phyloP scores from a whole-genome alignment of 2,888 invertebrate genomes.

The Dasysyrphus albostriatus region DNA sequence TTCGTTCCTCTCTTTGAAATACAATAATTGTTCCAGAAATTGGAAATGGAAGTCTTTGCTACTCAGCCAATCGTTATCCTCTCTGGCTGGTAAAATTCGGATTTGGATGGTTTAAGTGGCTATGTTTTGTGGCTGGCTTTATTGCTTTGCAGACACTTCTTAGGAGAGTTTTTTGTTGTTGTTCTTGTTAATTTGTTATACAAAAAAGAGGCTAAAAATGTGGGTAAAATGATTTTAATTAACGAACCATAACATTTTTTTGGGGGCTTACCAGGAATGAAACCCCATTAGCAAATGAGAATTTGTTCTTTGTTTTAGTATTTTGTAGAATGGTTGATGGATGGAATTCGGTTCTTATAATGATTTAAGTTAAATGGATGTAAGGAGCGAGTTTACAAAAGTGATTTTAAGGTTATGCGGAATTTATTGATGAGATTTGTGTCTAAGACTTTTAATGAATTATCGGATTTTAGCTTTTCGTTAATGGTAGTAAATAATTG shows the following conservation, averaged over 20 bases:
- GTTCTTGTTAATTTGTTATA: constrained; percentile 30
- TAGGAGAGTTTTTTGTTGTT: not conserved
- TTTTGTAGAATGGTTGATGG: not conserved
- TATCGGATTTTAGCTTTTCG: not conserved
- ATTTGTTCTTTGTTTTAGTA: constrained; percentile 18
- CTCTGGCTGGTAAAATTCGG: not conserved
- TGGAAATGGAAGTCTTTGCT: not conserved
- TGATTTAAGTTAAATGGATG: constrained; percentile 22
- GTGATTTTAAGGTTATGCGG: constrained; percentile 11
- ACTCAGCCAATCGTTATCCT: not conserved
- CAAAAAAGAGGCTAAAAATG: constrained; percentile 8
- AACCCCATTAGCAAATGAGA: constrained; percentile 33
- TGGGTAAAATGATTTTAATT: constrained; percentile 47
- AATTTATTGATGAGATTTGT: constrained; percentile 16
- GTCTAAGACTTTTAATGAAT: constrained; percentile 12
- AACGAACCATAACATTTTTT: constrained; percentile 25
- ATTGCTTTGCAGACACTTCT: constrained; percentile 14
- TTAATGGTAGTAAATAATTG: not conserved
- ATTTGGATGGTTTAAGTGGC: constrained; percentile 34
- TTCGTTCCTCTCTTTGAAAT: constrained; percentile 23
- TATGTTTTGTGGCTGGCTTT: constrained; percentile 45
- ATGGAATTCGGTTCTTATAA: not conserved
- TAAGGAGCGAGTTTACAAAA: not conserved
- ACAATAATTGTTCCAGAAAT: constrained; percentile 37
- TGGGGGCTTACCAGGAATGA: not conserved